phyloP scores from a whole-genome alignment of 2,888 invertebrate species.

The Drosophila monieri region DNA sequence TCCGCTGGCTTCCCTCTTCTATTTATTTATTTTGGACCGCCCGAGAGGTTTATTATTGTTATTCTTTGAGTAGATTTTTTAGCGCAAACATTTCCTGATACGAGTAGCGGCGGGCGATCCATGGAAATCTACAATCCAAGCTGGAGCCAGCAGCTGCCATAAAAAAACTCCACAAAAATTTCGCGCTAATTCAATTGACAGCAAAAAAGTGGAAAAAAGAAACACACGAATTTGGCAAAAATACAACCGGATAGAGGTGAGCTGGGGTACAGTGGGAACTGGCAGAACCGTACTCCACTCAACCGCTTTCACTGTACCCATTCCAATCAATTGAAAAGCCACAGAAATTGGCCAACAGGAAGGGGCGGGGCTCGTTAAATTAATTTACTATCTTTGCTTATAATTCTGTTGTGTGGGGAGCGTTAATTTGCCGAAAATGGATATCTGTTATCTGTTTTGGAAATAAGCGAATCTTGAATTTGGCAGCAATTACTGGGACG shows the following conservation, averaged over 20 bases:
- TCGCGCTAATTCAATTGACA: slow-evolving; percentile 74
- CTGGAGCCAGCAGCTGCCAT: slow-evolving; percentile 36
- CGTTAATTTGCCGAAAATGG: slow-evolving; percentile 30
- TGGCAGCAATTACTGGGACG: slow-evolving; percentile 14
- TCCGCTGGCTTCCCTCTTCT: slow-evolving; percentile 25
- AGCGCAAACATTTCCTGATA: slow-evolving; percentile 69
- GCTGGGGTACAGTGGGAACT: slow-evolving; percentile 37
- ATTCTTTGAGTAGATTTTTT: slow-evolving; percentile 48
- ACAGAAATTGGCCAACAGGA: slow-evolving; percentile 46
- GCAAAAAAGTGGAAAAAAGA: slow-evolving; percentile 54
- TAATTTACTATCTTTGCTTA: slow-evolving; percentile 47
- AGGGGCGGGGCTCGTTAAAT: slow-evolving; percentile 67
- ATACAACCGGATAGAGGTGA: slow-evolving; percentile 29
- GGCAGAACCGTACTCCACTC: neutral
- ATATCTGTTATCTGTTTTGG: slow-evolving; percentile 31
- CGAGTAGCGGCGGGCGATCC: too few species aligned
- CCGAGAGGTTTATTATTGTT: slow-evolving; percentile 60
- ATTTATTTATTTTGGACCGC: slow-evolving; percentile 49
- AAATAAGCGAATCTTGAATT: slow-evolving; percentile 1
- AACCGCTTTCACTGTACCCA: slow-evolving; percentile 40
- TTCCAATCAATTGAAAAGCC: slow-evolving; percentile 26
- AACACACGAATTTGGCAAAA: slow-evolving; percentile 23
- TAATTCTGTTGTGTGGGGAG: slow-evolving; percentile 28
- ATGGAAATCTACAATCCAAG: too few species aligned
- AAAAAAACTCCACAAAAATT: slow-evolving; percentile 33